Percentiles rank a stretch among this genome's conserved stretches.
Evolutionary conservation across 2,888 invertebrate species (phyloP).

Genomic region (Eristalis arbustorum): DNA sequence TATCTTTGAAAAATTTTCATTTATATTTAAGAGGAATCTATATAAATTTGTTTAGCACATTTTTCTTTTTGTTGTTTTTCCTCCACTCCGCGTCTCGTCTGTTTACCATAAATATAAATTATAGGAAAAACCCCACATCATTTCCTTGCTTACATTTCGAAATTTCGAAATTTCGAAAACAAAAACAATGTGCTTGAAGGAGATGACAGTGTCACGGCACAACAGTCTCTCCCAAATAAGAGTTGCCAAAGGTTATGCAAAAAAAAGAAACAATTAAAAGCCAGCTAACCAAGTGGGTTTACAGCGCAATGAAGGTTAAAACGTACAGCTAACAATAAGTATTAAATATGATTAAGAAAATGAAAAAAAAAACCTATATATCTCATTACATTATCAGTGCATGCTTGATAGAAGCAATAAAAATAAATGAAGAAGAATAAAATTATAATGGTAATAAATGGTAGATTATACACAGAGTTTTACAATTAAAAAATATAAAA

Average conservation of each 20-base stretch:
- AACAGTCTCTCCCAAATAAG: neutral
- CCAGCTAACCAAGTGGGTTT: neutral
- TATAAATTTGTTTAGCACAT: slow-evolving; percentile 63
- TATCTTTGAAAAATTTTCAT: neutral
- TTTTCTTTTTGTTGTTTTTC: slow-evolving; percentile 39
- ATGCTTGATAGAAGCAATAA: slow-evolving; percentile 69
- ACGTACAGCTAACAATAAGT: slow-evolving; percentile 18
- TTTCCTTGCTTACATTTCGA: neutral
- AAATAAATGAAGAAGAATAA: slow-evolving; percentile 36
- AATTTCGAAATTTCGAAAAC: neutral
- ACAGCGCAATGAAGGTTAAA: slow-evolving; percentile 27
- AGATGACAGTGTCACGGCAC: neutral
- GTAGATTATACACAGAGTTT: slow-evolving; percentile 43
- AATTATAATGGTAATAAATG: neutral
- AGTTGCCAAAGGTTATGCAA: slow-evolving; percentile 24
- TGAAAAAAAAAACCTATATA: slow-evolving; percentile 24
- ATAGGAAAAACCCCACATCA: slow-evolving; percentile 34
- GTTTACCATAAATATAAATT: slow-evolving; percentile 36
- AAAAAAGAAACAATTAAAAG: neutral
- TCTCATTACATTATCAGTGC: slow-evolving; percentile 69
- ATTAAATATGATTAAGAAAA: neutral
- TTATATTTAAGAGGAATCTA: slow-evolving; percentile 47
- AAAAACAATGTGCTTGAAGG: neutral
- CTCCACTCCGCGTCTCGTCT: neutral
- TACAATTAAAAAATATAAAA: slow-evolving; percentile 13